phyloP scores from a whole-genome alignment of 1,140 invertebrate genomes.

The Anastrepha obliqua region DNA sequence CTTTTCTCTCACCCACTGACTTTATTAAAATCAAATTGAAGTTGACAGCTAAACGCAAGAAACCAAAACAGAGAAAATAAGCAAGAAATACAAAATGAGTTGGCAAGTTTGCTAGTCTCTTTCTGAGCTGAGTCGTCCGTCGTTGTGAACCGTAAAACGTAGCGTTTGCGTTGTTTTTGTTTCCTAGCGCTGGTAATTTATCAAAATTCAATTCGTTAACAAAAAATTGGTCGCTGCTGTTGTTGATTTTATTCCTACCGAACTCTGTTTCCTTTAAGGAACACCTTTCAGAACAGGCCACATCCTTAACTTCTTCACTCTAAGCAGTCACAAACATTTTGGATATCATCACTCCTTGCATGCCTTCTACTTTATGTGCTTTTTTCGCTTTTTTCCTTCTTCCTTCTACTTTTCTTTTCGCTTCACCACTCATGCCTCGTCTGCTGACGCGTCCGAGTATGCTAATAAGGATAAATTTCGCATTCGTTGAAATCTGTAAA shows the following conservation, averaged over 20 bases:
- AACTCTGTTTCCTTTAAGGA: not conserved
- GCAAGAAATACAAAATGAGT: not conserved
- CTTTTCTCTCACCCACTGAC: not conserved
- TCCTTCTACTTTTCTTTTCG: not conserved
- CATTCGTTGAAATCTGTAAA: slow-evolving; percentile 69
- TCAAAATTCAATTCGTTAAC: slow-evolving; percentile 23
- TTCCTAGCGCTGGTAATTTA: slow-evolving; percentile 7
- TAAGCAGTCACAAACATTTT: not conserved
- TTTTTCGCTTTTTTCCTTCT: not conserved
- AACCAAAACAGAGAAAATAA: not conserved
- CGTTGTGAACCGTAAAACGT: not conserved
- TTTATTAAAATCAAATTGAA: slow-evolving; percentile 37
- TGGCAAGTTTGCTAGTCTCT: not conserved
- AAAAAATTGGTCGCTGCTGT: slow-evolving; percentile 14
- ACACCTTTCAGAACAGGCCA: not conserved
- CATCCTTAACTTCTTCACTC: not conserved
- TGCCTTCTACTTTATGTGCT: not conserved
- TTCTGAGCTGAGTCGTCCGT: not conserved
- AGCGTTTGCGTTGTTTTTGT: not conserved
- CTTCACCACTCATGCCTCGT: not conserved
- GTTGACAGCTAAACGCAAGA: slow-evolving; percentile 8
- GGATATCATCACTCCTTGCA: not conserved
- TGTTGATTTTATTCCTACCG: not conserved
- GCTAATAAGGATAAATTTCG: slow-evolving; percentile 72
- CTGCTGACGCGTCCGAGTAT: slow-evolving; percentile 57